These are phyloP conservation scores for Apeltes quadracus DNA, from an alignment of 2,113 vertebrate genomes.

Conservation along the genomic window DNA sequence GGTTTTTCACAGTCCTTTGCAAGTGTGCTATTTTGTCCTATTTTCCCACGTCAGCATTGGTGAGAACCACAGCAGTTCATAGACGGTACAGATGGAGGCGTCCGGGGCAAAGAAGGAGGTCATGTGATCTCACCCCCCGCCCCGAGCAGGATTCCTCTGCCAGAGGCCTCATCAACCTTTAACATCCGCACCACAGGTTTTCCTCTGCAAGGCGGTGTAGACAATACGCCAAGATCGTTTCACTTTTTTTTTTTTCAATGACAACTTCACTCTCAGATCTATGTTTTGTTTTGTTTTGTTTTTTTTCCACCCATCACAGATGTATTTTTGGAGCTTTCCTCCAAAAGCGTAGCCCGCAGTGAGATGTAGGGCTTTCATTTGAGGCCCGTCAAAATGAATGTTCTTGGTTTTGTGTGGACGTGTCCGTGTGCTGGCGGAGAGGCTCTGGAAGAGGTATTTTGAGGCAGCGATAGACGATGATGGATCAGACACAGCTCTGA, in stretches of 20 bases:
- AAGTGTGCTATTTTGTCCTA: neutral
- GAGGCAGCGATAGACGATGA: conserved; percentile 55
- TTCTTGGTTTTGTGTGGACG: conserved; percentile 53
- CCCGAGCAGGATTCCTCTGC: conserved; percentile 23
- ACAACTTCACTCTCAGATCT: conserved; percentile 24
- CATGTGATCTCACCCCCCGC: conserved; percentile 46
- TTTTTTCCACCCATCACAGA: conserved; percentile 29
- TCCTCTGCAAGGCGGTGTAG: conserved; percentile 22
- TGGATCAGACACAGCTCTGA: conserved; percentile 55
- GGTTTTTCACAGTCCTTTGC: neutral
- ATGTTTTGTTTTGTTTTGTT: neutral
- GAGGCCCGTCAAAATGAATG: conserved; percentile 56
- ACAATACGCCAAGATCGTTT: conserved; percentile 40
- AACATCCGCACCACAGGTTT: conserved; percentile 34
- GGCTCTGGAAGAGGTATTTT: conserved; percentile 46
- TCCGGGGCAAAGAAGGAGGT: conserved; percentile 43
- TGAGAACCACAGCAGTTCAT: conserved; percentile 34
- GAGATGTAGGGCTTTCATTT: conserved; percentile 38
- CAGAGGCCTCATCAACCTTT: conserved; percentile 41
- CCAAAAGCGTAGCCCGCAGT: conserved; percentile 45
- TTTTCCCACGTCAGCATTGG: conserved; percentile 9
- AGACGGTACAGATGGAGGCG: conserved; percentile 58
- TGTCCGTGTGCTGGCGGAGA: conserved; percentile 26
- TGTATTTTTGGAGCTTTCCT: conserved; percentile 50
- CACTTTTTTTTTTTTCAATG: conserved; percentile 1